Evolutionary conservation across 2,888 invertebrate species (phyloP).

Genomic region (Euproctis similis): DNA sequence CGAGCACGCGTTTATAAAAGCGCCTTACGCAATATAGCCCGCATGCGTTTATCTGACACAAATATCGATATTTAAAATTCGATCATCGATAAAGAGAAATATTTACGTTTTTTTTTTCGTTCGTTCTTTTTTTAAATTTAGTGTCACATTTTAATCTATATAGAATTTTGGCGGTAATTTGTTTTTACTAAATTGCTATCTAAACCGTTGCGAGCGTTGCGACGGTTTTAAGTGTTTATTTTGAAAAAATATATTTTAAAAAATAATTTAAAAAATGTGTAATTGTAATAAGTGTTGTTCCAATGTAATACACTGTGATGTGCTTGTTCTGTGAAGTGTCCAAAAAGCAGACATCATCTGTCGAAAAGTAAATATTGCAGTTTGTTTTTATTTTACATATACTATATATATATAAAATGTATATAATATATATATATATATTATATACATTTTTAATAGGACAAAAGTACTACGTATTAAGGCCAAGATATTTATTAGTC

Average conservation of each 20-base stretch:
- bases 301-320: conserved; percentile 42
- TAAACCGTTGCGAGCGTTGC: no score
- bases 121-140: no score
- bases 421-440: no score
- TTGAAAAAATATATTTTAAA: conserved; percentile 19
- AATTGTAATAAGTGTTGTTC: conserved; percentile 42
- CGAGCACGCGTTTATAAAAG: conserved; percentile 42
- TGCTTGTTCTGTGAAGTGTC: conserved; percentile 55
- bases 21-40: conserved; percentile 42
- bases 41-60: conserved; percentile 61
- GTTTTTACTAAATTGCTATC: conserved; percentile 7
- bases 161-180: conserved; percentile 16
- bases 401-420: no score
- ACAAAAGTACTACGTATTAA: no score
- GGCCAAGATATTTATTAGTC: no score
- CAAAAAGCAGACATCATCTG: conserved; percentile 61
- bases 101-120: conserved; percentile 18
- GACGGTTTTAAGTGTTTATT: conserved; percentile 23
- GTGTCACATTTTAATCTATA: conserved; percentile 6
- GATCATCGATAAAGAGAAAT: conserved; percentile 20
- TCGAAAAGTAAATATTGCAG: conserved; percentile 66
- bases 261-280: conserved; percentile 35
- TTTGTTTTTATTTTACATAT: conserved; percentile 7
- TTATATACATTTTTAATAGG: no score
- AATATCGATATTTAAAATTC: conserved; percentile 21